These are phyloP conservation scores for Trematocara variabile DNA, from an alignment of 2,113 vertebrate species.

Conservation along the genomic window DNA sequence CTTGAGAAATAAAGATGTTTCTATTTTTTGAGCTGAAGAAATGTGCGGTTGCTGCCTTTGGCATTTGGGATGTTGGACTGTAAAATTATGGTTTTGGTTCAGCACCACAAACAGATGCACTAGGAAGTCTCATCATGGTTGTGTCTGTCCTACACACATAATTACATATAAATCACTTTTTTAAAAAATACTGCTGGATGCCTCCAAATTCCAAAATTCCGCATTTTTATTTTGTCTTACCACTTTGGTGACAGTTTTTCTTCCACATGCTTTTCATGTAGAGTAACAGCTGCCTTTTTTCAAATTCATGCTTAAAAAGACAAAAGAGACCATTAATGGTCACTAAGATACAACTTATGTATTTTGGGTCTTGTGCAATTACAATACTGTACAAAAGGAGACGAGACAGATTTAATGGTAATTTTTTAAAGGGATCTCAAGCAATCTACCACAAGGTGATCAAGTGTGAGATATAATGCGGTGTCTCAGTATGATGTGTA, in stretches of 20 bases:
- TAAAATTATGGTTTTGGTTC: conserved; percentile 9
- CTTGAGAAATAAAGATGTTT: background rate
- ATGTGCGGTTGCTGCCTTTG: background rate
- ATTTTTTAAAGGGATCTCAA: background rate
- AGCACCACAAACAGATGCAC: background rate
- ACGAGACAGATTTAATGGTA: background rate
- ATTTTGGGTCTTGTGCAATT: background rate
- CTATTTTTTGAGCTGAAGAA: background rate
- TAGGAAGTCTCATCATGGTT: background rate
- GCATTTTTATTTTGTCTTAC: background rate
- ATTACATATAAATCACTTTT: background rate
- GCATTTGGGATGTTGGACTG: background rate
- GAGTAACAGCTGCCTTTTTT: background rate
- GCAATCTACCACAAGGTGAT: background rate
- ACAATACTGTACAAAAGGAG: background rate
- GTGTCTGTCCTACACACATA: background rate
- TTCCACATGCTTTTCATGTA: background rate
- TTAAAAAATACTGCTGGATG: background rate
- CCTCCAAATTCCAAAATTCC: background rate
- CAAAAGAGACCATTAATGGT: background rate
- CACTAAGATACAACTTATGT: background rate
- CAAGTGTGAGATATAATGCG: background rate
- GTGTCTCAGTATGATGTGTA: background rate
- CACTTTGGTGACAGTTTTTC: background rate
- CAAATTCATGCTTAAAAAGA: background rate